Evolutionary conservation across 2,888 invertebrate species (phyloP), one percentile per base, ranked within the genome.

Genomic region (Tiphia femorata): DNA sequence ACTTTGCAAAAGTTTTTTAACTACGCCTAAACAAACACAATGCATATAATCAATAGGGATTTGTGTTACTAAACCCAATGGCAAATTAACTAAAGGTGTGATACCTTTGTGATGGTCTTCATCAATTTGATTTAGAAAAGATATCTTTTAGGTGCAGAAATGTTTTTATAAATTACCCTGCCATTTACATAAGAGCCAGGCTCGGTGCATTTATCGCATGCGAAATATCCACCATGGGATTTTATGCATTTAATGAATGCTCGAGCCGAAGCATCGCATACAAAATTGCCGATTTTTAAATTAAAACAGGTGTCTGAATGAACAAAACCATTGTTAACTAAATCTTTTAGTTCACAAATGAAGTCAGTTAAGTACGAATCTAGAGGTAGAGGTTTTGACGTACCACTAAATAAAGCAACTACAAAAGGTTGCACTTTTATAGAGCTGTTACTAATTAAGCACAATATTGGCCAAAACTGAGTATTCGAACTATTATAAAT

Each of bases 391-490:
- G 23, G 37, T 47, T 35, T 47, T 17, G 23, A 35, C 25, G 33
- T 16, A 4, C 17, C 23, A 8, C 47, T 35, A 7, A 23, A 47
- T 16, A 47, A 5, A 47, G 23, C 35, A n/a, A 47, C 3, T 35
- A 47, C 25, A 23, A 35, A 23, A 47, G 21, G 35, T 1, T 47
- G 33, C 14, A 35, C 7, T 35, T 35, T 47, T 16, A 1, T 35
- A 7, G 25, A 47, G n/a, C 16, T 17, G 16, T 47, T 33, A 47
- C 25, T 8, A 17, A 47, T 47, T 23, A 35, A 23, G 4, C 47
- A 47, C 16, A 47, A 23, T 23, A 47, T 25, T 1, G 35, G 47
- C 47, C 23, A 47, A 35, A 47, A 35, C 17, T 47, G 37, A n/a
- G 25, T 47, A 12, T n/a, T 19, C 7, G 17, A 47, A 25, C 47